phyloP scores from a whole-genome alignment of 2,797 vertebrate species.

The Ctenopoma kingsleyae region DNA sequence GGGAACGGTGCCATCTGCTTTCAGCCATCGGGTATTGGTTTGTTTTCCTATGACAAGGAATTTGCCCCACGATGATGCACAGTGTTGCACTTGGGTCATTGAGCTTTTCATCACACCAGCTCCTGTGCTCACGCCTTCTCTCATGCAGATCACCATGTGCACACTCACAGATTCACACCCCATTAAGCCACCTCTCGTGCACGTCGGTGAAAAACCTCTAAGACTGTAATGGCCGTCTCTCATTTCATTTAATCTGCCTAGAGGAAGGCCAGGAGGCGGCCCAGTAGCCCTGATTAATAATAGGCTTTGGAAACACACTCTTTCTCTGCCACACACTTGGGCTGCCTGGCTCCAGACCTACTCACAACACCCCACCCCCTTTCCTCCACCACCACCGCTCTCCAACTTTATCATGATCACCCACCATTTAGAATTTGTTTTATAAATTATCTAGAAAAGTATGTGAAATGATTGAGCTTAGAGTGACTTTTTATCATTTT shows the following conservation, averaged over 20 bases:
- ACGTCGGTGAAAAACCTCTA: conserved; percentile 71
- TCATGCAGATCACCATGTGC: conserved; percentile 18
- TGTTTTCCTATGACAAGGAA: conserved; percentile 33
- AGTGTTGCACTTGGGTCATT: conserved; percentile 35
- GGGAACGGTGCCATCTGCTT: conserved; percentile 48
- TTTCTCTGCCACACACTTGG: conserved; percentile 67
- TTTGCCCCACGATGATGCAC: conserved; percentile 46
- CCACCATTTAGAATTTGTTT: conserved; percentile 74
- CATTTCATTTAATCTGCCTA: conserved; percentile 85
- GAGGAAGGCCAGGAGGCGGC: conserved; percentile 80
- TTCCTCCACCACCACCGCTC: conserved; percentile 46
- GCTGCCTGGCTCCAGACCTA: conserved; percentile 64
- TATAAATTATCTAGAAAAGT: conserved; percentile 66
- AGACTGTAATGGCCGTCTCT: conserved; percentile 82
- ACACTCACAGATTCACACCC: conserved; percentile 63
- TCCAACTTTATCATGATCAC: conserved; percentile 67
- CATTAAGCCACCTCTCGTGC: conserved; percentile 66
- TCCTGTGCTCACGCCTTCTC: conserved; percentile 22
- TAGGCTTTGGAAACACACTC: conserved; percentile 76
- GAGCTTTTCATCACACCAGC: conserved; percentile 55
- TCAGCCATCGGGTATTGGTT: conserved; percentile 24
- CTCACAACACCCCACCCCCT: background rate
- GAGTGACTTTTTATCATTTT: background rate
- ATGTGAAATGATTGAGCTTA: conserved; percentile 48
- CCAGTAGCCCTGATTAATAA: conserved; percentile 84